Conservation (phyloP, 2,888 invertebrate species). For the Diogma glabrata region DNA sequence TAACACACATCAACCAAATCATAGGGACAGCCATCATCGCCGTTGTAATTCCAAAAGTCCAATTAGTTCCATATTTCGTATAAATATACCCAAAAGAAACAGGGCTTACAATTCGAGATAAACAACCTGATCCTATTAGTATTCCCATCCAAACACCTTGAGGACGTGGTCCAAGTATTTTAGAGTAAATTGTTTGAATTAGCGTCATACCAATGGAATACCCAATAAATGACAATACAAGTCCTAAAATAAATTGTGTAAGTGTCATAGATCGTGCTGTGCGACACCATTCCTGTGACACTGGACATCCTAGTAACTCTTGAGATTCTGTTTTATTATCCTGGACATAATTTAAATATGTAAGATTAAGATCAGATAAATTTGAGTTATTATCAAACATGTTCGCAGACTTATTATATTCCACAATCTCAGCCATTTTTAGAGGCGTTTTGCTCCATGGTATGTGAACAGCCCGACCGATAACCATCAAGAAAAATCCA, state of each 20-base stretch:
- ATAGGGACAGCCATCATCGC: conserved; percentile 58
- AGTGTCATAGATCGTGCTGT: conserved; percentile 57
- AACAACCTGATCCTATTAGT: conserved; percentile 73
- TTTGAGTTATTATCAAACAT: conserved; percentile 13
- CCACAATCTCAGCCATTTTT: conserved; percentile 19
- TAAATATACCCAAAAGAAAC: conserved; percentile 72
- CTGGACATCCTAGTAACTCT: conserved; percentile 56
- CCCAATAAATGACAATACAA: conserved; percentile 61
- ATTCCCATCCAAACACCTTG: conserved; percentile 78
- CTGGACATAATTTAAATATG: not conserved
- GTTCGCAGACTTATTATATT: conserved; percentile 15
- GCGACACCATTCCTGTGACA: conserved; percentile 64
- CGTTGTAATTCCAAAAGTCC: conserved; percentile 67
- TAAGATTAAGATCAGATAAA: conserved; percentile 9
- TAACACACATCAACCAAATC: conserved; percentile 42
- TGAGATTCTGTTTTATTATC: conserved; percentile 22
- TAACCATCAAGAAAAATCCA: conserved; percentile 67
- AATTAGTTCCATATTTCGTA: conserved; percentile 63
- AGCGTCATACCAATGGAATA: conserved; percentile 80
- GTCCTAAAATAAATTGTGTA: conserved; percentile 64
- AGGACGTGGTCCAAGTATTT: conserved; percentile 71
- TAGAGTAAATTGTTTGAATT: conserved; percentile 81
- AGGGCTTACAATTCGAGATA: conserved; percentile 73
- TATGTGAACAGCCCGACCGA: conserved; percentile 61
- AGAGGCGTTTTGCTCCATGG: conserved; percentile 64